A percentile compares a stretch with the other conserved stretches of the same genome.
Evolutionary conservation across 2,888 invertebrate genomes (phyloP).

Genomic region (Amiota minor): DNA sequence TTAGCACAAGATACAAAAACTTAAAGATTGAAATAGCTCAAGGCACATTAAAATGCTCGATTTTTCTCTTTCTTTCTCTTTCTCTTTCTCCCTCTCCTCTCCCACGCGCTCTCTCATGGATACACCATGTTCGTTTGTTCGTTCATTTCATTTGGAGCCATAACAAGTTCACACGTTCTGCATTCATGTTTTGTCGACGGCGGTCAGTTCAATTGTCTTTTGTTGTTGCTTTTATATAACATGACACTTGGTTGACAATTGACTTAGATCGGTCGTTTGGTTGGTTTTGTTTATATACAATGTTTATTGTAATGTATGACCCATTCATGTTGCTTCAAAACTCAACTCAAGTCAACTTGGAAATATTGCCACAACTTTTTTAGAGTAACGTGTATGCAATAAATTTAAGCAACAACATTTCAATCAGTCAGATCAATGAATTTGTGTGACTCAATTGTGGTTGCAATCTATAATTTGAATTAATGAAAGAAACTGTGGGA

Average conservation of each 20-base stretch:
- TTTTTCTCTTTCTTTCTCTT: not conserved
- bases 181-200: not conserved
- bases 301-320: not conserved
- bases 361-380: not conserved
- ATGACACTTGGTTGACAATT: not conserved
- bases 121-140: not conserved
- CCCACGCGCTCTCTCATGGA: not conserved
- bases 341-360: not conserved
- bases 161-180: not conserved
- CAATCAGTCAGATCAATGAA: slow-evolving; percentile 3
- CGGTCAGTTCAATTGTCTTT: slow-evolving; percentile 2
- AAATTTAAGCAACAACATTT: slow-evolving; percentile 12
- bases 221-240: not conserved
- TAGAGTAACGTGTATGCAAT: not conserved
- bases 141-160: not conserved
- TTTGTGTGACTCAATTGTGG: slow-evolving; percentile 12
- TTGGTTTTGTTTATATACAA: not conserved
- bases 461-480: not conserved
- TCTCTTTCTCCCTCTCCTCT: not conserved
- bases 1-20: too few species aligned
- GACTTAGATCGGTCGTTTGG: not conserved
- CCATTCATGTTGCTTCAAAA: not conserved
- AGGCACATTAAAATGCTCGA: not conserved
- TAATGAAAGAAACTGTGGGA: not conserved
- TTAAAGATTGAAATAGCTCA: too few species aligned